Evolutionary conservation across 2,797 vertebrate genomes (phyloP), one percentile per base, ranked within the genome.

Genomic region (Adrianichthys oophorus): DNA sequence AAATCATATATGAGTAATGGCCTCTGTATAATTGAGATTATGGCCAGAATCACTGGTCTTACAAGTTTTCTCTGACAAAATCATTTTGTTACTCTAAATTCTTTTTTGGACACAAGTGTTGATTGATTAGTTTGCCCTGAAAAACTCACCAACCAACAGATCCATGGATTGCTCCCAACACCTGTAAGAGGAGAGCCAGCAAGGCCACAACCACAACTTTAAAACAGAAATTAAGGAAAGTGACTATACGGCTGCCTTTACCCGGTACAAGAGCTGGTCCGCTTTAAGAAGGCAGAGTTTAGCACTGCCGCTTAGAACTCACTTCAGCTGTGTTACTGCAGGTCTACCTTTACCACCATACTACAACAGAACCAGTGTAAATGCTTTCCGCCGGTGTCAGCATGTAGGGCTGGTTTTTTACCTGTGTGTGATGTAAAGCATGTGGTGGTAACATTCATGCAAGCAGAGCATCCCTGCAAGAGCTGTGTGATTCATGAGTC

Each of bases 401-500:
- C 15, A 70, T 54, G 66, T 69, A 65, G 48, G 63, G n/a, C 32
- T 3, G 18, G 12, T 57, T 67, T 65, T 46, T 41, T n/a, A 12
- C 8, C 15, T 55, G 42, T 56, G 42, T 37, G 55, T 49, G 66
- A 70, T 15, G 2, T 58, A 23, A 26, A 72, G 56, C 62, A 64
- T 62, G 62, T 48, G 19, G 19, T 15, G 52, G 53, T 40, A 10
- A 58, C 56, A 55, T 62, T 65, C 44, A 76, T 71, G 74, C 55
- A 19, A 51, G 41, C 51, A 60, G 18, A 62, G 18, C 42, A 70
- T 59, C 44, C 47, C 58, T 60, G 63, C 65, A 51, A 51, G 42
- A 62, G 46, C 54, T 54, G 17, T 61, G 48, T 19, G 53, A 52
- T 65, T 77, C 59, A 85, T 75, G 62, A 45, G 71, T 72, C 87